Conservation (phyloP, 1,140 invertebrate species). For the Steinernema khuongi region DNA sequence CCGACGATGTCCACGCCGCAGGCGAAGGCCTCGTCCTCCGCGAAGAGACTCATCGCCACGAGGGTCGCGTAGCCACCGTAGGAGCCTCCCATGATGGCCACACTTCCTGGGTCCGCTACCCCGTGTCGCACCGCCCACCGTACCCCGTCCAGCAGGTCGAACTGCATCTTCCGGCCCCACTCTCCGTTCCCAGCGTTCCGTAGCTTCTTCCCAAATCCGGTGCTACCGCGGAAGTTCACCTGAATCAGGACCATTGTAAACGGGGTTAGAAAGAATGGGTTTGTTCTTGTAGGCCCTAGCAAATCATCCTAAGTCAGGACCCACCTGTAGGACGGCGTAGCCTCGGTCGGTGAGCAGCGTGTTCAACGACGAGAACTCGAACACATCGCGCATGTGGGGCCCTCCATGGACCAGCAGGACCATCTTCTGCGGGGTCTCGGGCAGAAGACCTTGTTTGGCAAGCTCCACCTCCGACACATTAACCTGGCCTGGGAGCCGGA, state of each 20-base stretch:
- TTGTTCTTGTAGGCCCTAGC: background rate
- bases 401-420: constrained; percentile 57
- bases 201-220: constrained; percentile 55
- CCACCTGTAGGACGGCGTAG: constrained; percentile 54
- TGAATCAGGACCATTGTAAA: constrained; percentile 32
- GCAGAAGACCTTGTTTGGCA: constrained; percentile 41
- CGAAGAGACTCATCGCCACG: constrained; percentile 58
- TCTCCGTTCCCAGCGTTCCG: constrained; percentile 57
- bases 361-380: constrained; percentile 52
- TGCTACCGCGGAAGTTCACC: constrained; percentile 56
- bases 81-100: constrained; percentile 56
- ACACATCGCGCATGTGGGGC: constrained; percentile 55
- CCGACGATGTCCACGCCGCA: constrained; percentile 58
- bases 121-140: constrained; percentile 53
- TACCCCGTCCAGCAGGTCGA: constrained; percentile 56
- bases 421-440: constrained; percentile 50
- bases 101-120: constrained; percentile 42
- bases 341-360: constrained; percentile 55
- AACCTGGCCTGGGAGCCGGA: constrained; percentile 1
- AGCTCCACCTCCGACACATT: background rate
- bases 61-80: constrained; percentile 58
- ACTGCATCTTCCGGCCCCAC: constrained; percentile 58
- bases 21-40: constrained; percentile 56
- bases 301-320: background rate
- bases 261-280: constrained; percentile 18